phyloP scores from a whole-genome alignment of 2,888 invertebrate species.

The Drosophila bunnanda region DNA sequence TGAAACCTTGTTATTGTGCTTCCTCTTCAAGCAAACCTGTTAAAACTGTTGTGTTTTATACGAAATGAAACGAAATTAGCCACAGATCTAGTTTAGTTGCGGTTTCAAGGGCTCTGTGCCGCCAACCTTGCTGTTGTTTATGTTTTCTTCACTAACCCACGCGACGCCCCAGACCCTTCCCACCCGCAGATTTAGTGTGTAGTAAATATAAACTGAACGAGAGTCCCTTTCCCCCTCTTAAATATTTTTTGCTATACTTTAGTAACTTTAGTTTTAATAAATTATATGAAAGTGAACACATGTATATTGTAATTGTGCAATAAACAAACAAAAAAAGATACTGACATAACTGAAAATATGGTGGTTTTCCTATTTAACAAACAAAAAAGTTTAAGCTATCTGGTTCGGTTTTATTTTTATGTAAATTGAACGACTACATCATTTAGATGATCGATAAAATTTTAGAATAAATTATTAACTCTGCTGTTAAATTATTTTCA shows the following conservation, averaged over 20 bases:
- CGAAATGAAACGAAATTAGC: constrained; percentile 26
- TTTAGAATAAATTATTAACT: too few species aligned
- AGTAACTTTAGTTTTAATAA: constrained; percentile 74
- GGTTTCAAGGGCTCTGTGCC: constrained; percentile 53
- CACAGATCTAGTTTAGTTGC: constrained; percentile 51
- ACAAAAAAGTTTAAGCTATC: too few species aligned
- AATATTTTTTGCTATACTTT: constrained; percentile 50
- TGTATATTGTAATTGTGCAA: constrained; percentile 83
- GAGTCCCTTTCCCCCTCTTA: constrained; percentile 45
- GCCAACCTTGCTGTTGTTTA: constrained; percentile 71
- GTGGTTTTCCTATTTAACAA: not conserved
- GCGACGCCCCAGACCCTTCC: constrained; percentile 5
- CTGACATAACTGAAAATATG: constrained; percentile 38
- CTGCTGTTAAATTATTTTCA: too few species aligned
- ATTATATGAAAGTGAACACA: constrained; percentile 76
- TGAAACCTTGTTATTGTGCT: constrained; percentile 61
- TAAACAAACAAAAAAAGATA: constrained; percentile 76
- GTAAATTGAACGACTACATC: too few species aligned
- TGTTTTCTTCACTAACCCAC: constrained; percentile 67
- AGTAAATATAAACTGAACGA: constrained; percentile 45
- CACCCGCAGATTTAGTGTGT: constrained; percentile 54
- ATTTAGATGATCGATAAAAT: too few species aligned
- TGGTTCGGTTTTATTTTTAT: too few species aligned
- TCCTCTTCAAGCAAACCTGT: constrained; percentile 57
- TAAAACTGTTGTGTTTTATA: constrained; percentile 65